Base-by-base conservation (phyloP, 2,888 invertebrate genomes). In the Acanthosepion pharaonis region DNA sequence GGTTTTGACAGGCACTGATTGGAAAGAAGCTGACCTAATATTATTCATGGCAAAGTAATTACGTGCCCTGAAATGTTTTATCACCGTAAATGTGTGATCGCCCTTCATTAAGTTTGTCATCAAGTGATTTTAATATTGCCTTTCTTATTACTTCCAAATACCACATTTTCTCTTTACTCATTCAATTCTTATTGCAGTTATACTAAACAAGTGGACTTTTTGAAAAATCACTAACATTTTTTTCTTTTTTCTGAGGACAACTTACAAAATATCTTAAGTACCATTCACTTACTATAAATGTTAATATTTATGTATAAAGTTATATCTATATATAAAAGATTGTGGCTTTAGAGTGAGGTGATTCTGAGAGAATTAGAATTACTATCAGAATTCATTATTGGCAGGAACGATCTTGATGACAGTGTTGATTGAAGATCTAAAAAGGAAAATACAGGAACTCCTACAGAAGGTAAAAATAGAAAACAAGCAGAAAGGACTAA, bases 11-110 rank as follows among this genome's bases (percentile, higher is more conserved):
- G 78, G 78, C 78, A 23, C 33, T 78, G 78, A 78, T 78, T 78
- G 78, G 78, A 33, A 78, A 78, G n/a, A 78, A 78, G 78, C n/a
- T 78, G 78, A 78, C 78, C 78, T 11, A 33, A 33, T 78, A 78
- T 78, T 78, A 78, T 78, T 78, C n/a, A 78, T n/a, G 78, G 78
- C 78, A 78, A 78, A 78, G 78, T 78, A 78, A 78, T 78, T 78
- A 78, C 78, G 78, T 78, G 78, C 78, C 78, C 78, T 33, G n/a
- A 78, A 78, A 78, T 78, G 78, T 78, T 78, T 78, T 78, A 78
- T n/a, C 78, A 78, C 78, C n/a, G 33, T 78, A 78, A 78, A 78
- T 15, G 78, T 78, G n/a, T 33, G 78, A 78, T 78, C 78, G 78
- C 78, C 78, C 78, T 78, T 78, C 78, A 78, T 78, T 78, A 78